These are phyloP conservation scores for Dione vanillae DNA, from an alignment of 2,888 invertebrate genomes.

Conservation along the genomic window DNA sequence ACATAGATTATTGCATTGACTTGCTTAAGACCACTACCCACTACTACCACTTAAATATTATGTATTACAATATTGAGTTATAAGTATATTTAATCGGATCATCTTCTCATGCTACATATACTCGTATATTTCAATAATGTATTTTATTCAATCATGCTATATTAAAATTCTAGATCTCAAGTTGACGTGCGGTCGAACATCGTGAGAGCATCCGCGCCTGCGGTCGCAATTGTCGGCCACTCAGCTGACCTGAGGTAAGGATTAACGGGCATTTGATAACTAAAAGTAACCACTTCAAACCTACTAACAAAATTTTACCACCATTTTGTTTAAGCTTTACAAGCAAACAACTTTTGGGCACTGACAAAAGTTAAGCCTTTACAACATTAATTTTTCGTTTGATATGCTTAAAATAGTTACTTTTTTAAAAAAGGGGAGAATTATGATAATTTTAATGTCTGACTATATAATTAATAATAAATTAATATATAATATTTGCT, in stretches of 20 bases:
- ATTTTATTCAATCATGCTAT: neutral
- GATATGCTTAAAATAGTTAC: no score
- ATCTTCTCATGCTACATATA: no score
- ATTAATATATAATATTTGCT: no score
- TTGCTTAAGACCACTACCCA: no score
- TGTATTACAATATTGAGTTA: neutral
- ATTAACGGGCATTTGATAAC: constrained; percentile 33
- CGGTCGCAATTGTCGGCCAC: constrained; percentile 44
- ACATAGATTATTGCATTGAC: no score
- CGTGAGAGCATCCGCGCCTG: constrained; percentile 46
- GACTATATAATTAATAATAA: no score
- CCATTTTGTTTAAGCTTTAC: neutral
- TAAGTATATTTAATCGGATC: neutral
- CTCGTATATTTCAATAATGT: no score
- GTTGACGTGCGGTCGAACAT: constrained; percentile 44
- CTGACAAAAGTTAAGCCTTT: neutral
- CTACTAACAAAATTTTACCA: neutral
- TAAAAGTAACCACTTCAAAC: constrained; percentile 6
- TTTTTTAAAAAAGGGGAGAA: no score
- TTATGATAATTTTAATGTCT: no score
- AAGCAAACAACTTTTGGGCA: neutral
- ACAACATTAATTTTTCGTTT: no score
- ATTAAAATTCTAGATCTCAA: constrained; percentile 32
- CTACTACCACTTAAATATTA: no score
- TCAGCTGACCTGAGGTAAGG: constrained; percentile 42